Evolutionary conservation across 2,797 vertebrate species (phyloP), one percentile per base, ranked within the genome.

Genomic region (Hemitrygon akajei): DNA sequence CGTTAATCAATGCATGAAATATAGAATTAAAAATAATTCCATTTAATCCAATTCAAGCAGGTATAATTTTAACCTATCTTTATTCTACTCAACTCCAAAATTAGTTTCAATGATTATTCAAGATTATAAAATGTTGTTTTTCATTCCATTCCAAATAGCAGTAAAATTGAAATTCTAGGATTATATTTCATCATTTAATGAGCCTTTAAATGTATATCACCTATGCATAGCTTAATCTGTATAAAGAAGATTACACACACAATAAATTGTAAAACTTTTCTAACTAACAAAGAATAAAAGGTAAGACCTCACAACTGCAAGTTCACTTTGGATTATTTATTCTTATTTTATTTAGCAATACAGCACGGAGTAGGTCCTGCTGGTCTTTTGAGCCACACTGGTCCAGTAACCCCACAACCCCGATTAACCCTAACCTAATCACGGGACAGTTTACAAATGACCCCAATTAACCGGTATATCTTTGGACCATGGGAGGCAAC

Each of bases 1-100:
- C 97, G 97, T 93, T 47, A 87, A 58, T 87, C 81, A 40, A 4
- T 93, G 66, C 2, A 3, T 77, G 40, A 25, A 92, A 75, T 27
- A 30, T 76, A 18, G 27, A 76, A 47, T 58, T 58, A 76, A 47
- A 76, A 92, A 73, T 75, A 34, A 22, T 30, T 75, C 40, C 0
- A 25, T 40, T 69, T 71, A 37, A 27, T 73, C 22, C 66, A 91
- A 91, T 91, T 91, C 40, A 40, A 91, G 22, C 66, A 91, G 18
- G 11, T 7, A n/a, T 69, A 10, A 69, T 56, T 91, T 47, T 37
- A 18, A 80, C 7, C 34, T 80, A 20, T 81, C 37, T 20, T 47
- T 25, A 80, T 20, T 82, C 40, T 58, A 4, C 56, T 86, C 27
- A 86, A 14, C 60, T 69, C 40, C 69, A 92, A 27, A 75, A 75